Evolutionary conservation across 2,888 invertebrate genomes (phyloP).

Genomic region (Tuta absoluta): DNA sequence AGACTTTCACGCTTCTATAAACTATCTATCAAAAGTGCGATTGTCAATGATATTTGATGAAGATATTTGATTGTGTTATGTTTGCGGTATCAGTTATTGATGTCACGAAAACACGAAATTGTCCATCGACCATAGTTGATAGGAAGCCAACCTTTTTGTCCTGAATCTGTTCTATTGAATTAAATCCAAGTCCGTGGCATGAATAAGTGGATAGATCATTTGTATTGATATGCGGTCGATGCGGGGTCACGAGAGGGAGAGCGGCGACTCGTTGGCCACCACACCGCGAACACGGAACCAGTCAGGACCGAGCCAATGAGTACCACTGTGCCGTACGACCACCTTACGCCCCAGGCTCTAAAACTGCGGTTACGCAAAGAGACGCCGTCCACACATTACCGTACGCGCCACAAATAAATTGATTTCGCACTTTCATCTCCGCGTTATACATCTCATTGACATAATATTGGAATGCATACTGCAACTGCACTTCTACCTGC

Average conservation of each 20-base stretch:
- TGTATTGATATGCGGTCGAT: conserved; percentile 15
- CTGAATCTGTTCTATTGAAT: neutral
- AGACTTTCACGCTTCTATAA: too few species aligned
- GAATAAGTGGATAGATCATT: conserved; percentile 11
- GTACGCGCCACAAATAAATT: conserved; percentile 37
- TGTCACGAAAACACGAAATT: neutral
- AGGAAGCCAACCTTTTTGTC: neutral
- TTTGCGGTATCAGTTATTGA: neutral
- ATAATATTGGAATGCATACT: neutral
- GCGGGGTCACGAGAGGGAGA: conserved; percentile 16
- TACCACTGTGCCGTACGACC: neutral
- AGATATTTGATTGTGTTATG: neutral
- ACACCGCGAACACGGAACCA: conserved; percentile 6
- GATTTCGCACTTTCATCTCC: conserved; percentile 34
- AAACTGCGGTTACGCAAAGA: conserved; percentile 34
- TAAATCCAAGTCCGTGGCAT: neutral
- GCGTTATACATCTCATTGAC: conserved; percentile 8
- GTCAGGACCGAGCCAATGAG: neutral
- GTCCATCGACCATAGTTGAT: neutral
- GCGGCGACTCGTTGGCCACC: conserved; percentile 1
- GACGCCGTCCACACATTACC: conserved; percentile 30
- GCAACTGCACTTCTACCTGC: neutral
- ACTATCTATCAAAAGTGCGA: too few species aligned
- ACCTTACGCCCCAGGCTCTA: neutral
- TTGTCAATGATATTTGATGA: too few species aligned